Base-by-base conservation (phyloP, 2,888 invertebrate genomes). In the Norana najaformis region DNA sequence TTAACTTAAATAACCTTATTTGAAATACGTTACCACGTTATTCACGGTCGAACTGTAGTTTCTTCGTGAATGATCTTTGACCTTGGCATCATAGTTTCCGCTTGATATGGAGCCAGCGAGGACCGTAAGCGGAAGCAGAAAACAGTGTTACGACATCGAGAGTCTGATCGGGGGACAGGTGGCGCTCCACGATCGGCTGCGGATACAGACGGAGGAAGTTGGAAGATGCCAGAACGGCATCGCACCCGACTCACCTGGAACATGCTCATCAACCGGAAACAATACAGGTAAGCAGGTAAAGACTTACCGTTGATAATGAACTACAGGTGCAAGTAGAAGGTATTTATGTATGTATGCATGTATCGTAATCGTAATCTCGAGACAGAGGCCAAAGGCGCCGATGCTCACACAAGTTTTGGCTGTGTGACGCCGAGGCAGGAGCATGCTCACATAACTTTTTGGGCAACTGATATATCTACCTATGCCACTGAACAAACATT, bases 141-240 rank as follows among this genome's bases (percentile, higher is more conserved):
- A 85, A n/a, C 85, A 85, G 85, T 85, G 85, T n/a, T 85, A 85
- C 36, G 85, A 85, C 85, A 85, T 85, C 36, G 85, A 85, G 85
- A 85, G 85, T 37, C 85, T 85, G 36, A 85, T 85, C 85, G 85
- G 85, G 18, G 36, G 23, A 36, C 85, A 20, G 85, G 36, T 18
- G 35, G 36, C 2, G 47, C 23, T 47, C 47, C 23, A 47, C 47
- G 47, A 47, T 6, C 23, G 47, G 47, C 47, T 47, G 47, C 47
- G 47, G 47, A 47, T 20, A 47, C 47, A 47, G n/a, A 69, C 23
- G 69, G 69, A 69, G 69, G 69, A 69, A 69, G n/a, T 0, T 69
- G 69, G 69, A 69, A n/a, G 69, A 69, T 30, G 69, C 16, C 30
- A 30, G 23, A 47, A 23, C 23, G 47, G 23, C 1, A 47, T 23